Conservation (phyloP, 2,888 invertebrate species). For the Cataglyphis livida region DNA sequence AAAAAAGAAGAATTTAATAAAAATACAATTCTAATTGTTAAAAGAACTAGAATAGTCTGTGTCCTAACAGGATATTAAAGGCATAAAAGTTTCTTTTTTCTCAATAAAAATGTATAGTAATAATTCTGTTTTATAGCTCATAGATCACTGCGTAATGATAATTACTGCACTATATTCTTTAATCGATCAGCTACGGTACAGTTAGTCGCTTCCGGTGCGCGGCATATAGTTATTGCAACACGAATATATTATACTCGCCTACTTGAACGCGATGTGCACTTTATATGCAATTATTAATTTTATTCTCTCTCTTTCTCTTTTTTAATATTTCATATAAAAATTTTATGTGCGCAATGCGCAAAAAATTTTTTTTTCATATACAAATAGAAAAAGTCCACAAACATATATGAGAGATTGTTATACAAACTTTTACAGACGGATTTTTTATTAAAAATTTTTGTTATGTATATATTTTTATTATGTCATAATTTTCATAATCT, state of each 20-base stretch:
- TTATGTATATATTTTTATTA: background rate
- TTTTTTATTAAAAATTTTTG: background rate
- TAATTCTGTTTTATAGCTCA: constrained; percentile 27
- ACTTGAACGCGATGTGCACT: background rate
- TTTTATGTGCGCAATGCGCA: background rate
- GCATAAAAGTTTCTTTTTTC: background rate
- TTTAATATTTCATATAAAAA: background rate
- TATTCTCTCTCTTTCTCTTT: background rate
- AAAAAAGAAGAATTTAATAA: background rate
- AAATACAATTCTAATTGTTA: background rate
- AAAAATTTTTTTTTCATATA: background rate
- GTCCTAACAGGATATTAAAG: background rate
- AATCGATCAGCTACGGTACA: constrained; percentile 43
- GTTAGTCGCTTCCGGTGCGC: constrained; percentile 30
- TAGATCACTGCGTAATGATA: constrained; percentile 43
- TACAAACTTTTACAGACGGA: background rate
- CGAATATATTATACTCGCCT: background rate
- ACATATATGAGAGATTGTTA: background rate
- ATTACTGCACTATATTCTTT: constrained; percentile 45
- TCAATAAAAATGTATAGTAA: constrained; percentile 33
- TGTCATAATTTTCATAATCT: background rate
- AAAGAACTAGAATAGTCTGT: background rate
- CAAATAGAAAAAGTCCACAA: background rate
- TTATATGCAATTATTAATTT: constrained; percentile 27
- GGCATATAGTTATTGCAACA: background rate